Evolutionary conservation across 2,113 vertebrate genomes (phyloP).

Genomic region (Albula glossodonta): DNA sequence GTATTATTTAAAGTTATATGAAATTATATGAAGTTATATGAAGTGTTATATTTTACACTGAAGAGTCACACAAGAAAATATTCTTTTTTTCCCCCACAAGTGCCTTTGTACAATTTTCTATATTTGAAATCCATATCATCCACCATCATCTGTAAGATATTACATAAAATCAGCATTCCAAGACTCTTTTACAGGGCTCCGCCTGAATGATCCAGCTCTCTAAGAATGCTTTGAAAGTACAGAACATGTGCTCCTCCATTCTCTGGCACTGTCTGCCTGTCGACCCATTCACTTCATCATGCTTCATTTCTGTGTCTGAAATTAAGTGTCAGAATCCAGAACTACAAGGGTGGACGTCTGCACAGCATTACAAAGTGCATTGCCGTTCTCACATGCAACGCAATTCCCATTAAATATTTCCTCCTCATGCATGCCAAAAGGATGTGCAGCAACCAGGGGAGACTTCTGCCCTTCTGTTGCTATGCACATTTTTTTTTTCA

Average conservation of each 20-base stretch:
- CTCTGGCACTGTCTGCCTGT: background rate
- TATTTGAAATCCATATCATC: too few species aligned
- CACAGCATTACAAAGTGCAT: constrained; percentile 15
- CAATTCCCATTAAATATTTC: background rate
- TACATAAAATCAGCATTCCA: background rate
- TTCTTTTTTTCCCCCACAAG: background rate
- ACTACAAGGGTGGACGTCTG: constrained; percentile 1
- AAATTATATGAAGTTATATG: too few species aligned
- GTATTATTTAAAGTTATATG: too few species aligned
- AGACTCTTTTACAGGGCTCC: background rate
- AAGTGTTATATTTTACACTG: too few species aligned
- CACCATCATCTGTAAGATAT: background rate
- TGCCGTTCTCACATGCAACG: background rate
- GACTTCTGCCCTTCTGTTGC: constrained; percentile 12
- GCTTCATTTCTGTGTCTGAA: constrained; percentile 11
- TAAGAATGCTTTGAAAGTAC: constrained; percentile 1
- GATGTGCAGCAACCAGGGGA: background rate
- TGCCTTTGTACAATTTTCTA: too few species aligned
- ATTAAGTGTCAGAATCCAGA: background rate
- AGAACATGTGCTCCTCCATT: background rate
- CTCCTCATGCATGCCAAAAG: background rate
- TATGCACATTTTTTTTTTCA: background rate
- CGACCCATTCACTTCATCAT: constrained; percentile 10
- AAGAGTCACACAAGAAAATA: too few species aligned
- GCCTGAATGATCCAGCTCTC: background rate